These are phyloP conservation scores for Latrodectus hesperus DNA, from an alignment of 2,888 invertebrate genomes.

Conservation along the genomic window DNA sequence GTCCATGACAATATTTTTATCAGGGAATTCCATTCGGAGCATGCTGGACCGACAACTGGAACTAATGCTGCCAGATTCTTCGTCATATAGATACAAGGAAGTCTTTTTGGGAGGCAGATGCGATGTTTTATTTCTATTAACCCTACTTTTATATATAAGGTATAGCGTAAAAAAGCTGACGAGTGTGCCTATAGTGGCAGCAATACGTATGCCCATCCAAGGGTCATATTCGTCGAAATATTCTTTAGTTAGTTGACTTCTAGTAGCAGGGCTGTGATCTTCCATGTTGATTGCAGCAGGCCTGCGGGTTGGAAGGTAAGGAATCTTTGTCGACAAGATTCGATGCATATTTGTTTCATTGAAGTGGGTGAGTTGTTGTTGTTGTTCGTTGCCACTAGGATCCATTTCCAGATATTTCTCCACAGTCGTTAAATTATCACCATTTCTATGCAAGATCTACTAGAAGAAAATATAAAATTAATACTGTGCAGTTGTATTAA, in stretches of 20 bases:
- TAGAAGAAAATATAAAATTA: too few species aligned
- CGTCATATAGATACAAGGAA: slow-evolving; percentile 52
- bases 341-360: slow-evolving; percentile 23
- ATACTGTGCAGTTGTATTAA: too few species aligned
- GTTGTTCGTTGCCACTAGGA: too few species aligned
- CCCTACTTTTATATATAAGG: slow-evolving; percentile 90
- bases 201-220: slow-evolving; percentile 94
- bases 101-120: slow-evolving; percentile 34
- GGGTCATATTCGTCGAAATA: slow-evolving; percentile 94
- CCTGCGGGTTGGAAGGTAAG: slow-evolving; percentile 42
- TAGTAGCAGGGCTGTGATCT: slow-evolving; percentile 55
- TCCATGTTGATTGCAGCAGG: slow-evolving; percentile 54
- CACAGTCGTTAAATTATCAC: too few species aligned
- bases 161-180: slow-evolving; percentile 93
- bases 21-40: slow-evolving; percentile 17
- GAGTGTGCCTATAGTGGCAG: slow-evolving; percentile 91
- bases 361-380: background rate
- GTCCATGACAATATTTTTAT: slow-evolving; percentile 1
- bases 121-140: slow-evolving; percentile 73
- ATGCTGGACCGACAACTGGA: slow-evolving; percentile 17
- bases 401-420: too few species aligned
- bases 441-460: too few species aligned
- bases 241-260: slow-evolving; percentile 74
- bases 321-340: slow-evolving; percentile 18
- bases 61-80: slow-evolving; percentile 19